Percentiles rank a stretch among this genome's conserved stretches.
These are phyloP conservation scores for Astyanax mexicanus DNA, from an alignment of 2,797 vertebrate genomes.

Conservation along the genomic window DNA sequence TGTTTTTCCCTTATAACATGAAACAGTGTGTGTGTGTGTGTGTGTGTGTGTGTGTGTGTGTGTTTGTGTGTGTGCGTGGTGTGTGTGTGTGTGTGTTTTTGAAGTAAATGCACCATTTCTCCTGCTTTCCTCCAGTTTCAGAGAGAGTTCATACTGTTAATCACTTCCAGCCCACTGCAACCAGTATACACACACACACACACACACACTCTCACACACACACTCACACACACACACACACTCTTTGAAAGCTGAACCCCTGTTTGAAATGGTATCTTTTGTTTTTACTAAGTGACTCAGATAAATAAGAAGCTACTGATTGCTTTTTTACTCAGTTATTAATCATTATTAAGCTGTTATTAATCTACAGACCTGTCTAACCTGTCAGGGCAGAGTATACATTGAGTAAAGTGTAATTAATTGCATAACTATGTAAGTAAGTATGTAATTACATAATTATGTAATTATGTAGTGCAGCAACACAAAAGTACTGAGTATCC, in stretches of 20 bases:
- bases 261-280: slow-evolving; percentile 16
- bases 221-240: slow-evolving; percentile 21
- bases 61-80: background rate
- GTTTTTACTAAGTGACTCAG: background rate
- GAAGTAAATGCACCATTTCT: background rate
- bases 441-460: no score
- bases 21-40: no score
- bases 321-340: no score
- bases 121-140: background rate
- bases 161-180: slow-evolving; percentile 38
- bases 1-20: no score
- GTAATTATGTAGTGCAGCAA: no score
- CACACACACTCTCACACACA: slow-evolving; percentile 2
- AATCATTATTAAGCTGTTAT: background rate
- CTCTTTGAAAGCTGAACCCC: background rate
- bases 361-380: background rate
- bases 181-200: slow-evolving; percentile 46
- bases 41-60: background rate
- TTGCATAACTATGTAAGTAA: no score
- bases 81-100: background rate
- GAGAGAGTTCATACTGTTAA: background rate
- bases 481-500: no score
- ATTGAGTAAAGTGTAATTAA: no score
- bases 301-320: background rate
- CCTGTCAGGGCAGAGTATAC: no score